Conservation (phyloP, 2,888 invertebrate species). For the Harpalus rubripes region DNA sequence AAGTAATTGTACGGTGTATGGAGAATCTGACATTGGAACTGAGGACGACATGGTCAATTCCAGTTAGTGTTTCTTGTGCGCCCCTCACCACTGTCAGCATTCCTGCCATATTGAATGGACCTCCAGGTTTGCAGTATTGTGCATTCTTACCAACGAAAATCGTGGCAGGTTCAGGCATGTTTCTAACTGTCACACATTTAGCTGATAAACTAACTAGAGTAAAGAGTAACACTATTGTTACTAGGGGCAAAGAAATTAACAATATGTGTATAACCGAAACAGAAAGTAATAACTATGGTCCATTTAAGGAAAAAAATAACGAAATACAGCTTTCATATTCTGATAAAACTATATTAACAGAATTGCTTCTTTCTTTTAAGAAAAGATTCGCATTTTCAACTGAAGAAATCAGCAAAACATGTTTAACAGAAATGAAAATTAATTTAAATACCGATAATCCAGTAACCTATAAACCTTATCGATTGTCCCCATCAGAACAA, state of each 20-base stretch:
- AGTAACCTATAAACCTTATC: no score
- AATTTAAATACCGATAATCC: no score
- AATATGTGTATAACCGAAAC: no score
- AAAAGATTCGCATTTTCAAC: constrained; percentile 10
- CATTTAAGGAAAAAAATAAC: no score
- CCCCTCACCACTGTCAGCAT: not conserved
- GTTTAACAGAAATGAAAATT: constrained; percentile 10
- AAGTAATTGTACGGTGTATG: not conserved
- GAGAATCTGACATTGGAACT: not conserved
- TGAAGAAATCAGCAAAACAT: constrained; percentile 8
- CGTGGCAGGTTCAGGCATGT: not conserved
- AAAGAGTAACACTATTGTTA: not conserved
- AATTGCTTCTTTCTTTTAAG: constrained; percentile 2
- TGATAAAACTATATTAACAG: not conserved
- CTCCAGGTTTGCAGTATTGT: constrained; percentile 14
- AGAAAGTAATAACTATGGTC: no score
- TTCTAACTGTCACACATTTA: not conserved
- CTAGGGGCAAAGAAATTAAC: no score
- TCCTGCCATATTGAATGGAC: constrained; percentile 1
- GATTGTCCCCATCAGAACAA: no score
- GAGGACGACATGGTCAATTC: not conserved
- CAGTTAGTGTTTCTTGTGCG: not conserved
- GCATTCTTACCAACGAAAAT: not conserved
- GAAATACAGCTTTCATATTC: not conserved
- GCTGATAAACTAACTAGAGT: not conserved